Evolutionary conservation across 2,888 invertebrate species (phyloP), one percentile per base, ranked within the genome.

Genomic region (Laothoe populi): DNA sequence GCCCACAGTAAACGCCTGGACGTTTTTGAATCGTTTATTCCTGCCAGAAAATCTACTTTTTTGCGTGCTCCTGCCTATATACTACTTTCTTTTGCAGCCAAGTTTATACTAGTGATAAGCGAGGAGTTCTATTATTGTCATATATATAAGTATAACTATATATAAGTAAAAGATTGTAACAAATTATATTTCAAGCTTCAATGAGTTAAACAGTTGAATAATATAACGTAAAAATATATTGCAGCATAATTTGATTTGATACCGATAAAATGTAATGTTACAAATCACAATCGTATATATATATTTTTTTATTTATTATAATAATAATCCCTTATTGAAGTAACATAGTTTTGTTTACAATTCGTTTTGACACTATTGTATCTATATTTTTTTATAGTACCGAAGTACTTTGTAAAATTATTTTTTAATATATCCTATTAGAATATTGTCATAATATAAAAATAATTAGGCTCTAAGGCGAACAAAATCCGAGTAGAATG

Each of bases 1-100:
- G 64, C 69, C 70, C 65, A 63, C 63, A 64, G 65, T 60, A 58
- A 68, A 66, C 61, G 68, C 46, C 63, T 40, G 60, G 23, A 60
- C 42, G 70, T 69, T 74, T 74, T 67, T 69, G 59, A 63, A 67
- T 62, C 63, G 26, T 61, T 53, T 53, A 61, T 53, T 61, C 23
- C 40, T 48, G 42, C 4, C 7, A 53, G 7, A n/a, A 26, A 62
- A 57, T 40, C 21, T 46, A 19, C 44, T 35, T 57, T 57, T 45
- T 42, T 42, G 57, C 42, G 57, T 40, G 2, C 13, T 31, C 16
- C 19, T 48, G 13, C 26, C n/a, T 35, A 53, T 19, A 31, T 26
- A 53, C 35, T 24, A 4, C 11, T 48, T 48, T 26, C 7, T 2
- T 23, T n/a, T 46, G 24, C 46, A 7, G 24, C 24, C 24, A 48